Evolutionary conservation across 2,797 vertebrate genomes (phyloP), one percentile per base, ranked within the genome.

Genomic region (Amniataba percoides): DNA sequence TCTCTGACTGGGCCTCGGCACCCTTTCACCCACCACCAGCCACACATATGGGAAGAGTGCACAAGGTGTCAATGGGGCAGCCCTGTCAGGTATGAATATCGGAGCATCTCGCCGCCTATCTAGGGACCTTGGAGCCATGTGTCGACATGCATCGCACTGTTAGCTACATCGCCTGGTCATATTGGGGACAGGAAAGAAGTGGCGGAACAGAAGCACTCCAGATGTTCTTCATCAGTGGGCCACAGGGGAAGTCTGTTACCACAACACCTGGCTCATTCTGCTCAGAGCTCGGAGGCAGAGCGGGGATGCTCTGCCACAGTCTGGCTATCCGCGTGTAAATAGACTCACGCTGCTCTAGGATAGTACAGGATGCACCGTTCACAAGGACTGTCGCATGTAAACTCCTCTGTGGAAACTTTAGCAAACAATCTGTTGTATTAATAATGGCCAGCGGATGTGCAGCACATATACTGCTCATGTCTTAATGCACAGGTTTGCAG

Each of bases 141-240:
- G 95, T 95, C 91, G 88, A 96, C 95, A 95, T 80, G 93, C 89
- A 89, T 90, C 91, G 93, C 89, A 90, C 91, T 95, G 95, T 94
- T 95, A 89, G 81, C 92, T 95, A 95, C 94, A 95, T 93, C 90
- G 92, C 95, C 94, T 94, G 94, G 95, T 95, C 95, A 95, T 93
- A 95, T 90, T 85, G 90, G 90, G 94, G 94, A 95, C 95, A 95
- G 93, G 92, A 94, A 92, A 94, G 92, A 93, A 94, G 94, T 92
- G 87, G 92, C 89, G 86, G 93, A 95, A 95, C 95, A 95, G 94
- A 95, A 95, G 91, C 90, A 85, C 93, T 95, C 94, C 95, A 95
- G 94, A 95, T 96, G 95, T 96, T 95, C 91, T 93, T 94, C 94
- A 93, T 95, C 94, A 95, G 93, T 87, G 88, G 94, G 92, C 94